These are phyloP conservation scores for Syngnathus typhle DNA, from an alignment of 2,113 vertebrate species.

Conservation along the genomic window DNA sequence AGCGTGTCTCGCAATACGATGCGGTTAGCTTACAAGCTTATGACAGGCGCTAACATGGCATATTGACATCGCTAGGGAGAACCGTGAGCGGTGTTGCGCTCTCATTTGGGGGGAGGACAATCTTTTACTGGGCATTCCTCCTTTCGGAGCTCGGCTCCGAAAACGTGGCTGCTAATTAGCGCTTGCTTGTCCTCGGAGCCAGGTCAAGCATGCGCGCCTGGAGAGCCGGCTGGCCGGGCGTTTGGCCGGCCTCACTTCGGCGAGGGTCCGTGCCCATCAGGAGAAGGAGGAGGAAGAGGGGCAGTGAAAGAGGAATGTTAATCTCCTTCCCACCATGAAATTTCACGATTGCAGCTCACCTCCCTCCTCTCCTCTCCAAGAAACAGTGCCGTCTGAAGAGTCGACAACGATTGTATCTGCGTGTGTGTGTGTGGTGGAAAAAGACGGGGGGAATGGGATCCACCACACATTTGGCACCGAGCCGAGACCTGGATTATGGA, in stretches of 20 bases:
- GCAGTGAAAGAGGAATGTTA: slow-evolving; percentile 66
- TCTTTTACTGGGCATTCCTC: slow-evolving; percentile 41
- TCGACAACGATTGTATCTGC: slow-evolving; percentile 26
- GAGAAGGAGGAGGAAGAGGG: slow-evolving; percentile 35
- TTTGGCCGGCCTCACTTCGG: slow-evolving; percentile 51
- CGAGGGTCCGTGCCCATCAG: slow-evolving; percentile 24
- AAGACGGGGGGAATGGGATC: slow-evolving; percentile 46
- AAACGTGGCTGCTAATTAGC: slow-evolving; percentile 59
- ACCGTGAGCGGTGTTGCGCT: neutral
- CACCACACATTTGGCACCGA: slow-evolving; percentile 43
- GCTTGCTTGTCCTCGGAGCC: slow-evolving; percentile 60
- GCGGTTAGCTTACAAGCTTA: neutral
- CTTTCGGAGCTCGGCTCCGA: slow-evolving; percentile 46
- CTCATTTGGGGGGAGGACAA: neutral
- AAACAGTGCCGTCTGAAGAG: slow-evolving; percentile 49
- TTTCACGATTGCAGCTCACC: slow-evolving; percentile 46
- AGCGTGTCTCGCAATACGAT: neutral
- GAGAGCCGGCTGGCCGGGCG: slow-evolving; percentile 23
- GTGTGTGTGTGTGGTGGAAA: neutral
- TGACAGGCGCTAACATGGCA: neutral
- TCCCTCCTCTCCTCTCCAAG: slow-evolving; percentile 56
- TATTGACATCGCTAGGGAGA: neutral
- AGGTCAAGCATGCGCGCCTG: slow-evolving; percentile 67
- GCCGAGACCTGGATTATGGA: slow-evolving; percentile 45
- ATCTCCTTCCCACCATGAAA: slow-evolving; percentile 53